Percentiles rank a stretch among this genome's conserved stretches.
These are phyloP conservation scores for Pseudolaguvia tuberculata DNA, from an alignment of 2,113 vertebrate genomes.

Conservation along the genomic window DNA sequence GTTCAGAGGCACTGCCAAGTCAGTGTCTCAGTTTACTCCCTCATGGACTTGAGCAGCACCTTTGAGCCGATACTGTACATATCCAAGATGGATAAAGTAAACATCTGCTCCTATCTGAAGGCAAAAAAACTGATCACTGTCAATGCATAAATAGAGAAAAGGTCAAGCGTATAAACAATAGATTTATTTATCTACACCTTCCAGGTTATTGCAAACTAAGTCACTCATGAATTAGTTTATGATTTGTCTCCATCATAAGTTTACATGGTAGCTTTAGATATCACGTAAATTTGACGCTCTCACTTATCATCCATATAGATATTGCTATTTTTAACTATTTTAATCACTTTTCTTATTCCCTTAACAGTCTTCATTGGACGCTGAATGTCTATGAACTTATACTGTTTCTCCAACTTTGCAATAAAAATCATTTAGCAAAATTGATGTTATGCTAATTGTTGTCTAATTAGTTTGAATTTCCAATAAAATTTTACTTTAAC, in stretches of 20 bases:
- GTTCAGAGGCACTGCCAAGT: conserved; percentile 60
- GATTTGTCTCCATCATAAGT: background rate
- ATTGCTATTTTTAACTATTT: no score
- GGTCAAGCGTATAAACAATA: background rate
- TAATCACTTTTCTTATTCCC: background rate
- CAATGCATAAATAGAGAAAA: conserved; percentile 35
- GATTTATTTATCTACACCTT: background rate
- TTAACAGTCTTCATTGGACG: no score
- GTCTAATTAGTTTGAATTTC: no score
- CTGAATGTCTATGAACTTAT: no score
- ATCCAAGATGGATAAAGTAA: conserved; percentile 58
- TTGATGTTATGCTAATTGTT: no score
- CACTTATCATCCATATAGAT: background rate
- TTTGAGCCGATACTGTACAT: conserved; percentile 69
- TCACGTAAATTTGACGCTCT: background rate
- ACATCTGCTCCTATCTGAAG: conserved; percentile 40
- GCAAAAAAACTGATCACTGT: conserved; percentile 19
- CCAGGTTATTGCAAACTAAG: no score
- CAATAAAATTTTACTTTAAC: background rate
- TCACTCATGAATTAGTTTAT: background rate
- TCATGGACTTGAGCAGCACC: conserved; percentile 73
- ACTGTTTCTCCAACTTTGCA: background rate
- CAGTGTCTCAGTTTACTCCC: conserved; percentile 56
- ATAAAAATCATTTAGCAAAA: background rate
- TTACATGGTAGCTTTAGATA: background rate